These are phyloP conservation scores for Corythornis leucogaster DNA, from an alignment of 2,797 vertebrate genomes.

Conservation along the genomic window DNA sequence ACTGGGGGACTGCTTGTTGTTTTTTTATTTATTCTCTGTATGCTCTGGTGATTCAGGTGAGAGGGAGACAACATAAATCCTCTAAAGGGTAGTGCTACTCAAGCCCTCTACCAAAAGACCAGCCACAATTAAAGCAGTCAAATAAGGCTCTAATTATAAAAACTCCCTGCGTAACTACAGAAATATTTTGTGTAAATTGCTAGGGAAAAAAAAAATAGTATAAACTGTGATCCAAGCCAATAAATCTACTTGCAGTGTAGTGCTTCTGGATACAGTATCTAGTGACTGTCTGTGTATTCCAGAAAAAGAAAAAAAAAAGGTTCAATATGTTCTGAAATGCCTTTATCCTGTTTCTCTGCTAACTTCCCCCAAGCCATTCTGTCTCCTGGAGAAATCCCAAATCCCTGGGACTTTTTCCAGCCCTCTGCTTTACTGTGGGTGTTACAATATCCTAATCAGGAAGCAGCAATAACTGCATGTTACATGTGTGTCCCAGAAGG, in stretches of 20 bases:
- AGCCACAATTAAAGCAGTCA: slow-evolving; percentile 18
- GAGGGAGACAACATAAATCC: background rate
- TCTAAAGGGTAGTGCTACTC: background rate
- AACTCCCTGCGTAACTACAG: background rate
- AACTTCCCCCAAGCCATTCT: slow-evolving; percentile 29
- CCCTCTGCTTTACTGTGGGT: background rate
- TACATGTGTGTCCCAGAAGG: background rate
- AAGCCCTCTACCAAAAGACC: slow-evolving; percentile 19
- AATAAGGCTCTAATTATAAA: slow-evolving; percentile 45
- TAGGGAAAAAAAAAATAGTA: background rate
- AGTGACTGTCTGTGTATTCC: background rate
- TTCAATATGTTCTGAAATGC: slow-evolving; percentile 58
- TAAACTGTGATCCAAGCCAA: slow-evolving; percentile 39
- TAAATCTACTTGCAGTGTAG: background rate
- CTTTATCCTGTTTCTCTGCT: slow-evolving; percentile 56
- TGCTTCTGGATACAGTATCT: background rate
- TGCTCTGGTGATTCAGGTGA: background rate
- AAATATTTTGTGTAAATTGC: slow-evolving; percentile 63
- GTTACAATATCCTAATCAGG: background rate
- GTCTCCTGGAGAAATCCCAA: slow-evolving; percentile 62
- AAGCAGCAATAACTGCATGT: background rate
- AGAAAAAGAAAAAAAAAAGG: background rate
- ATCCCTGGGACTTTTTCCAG: slow-evolving; percentile 46
- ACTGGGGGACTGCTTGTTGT: background rate
- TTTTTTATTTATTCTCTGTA: background rate